Evolutionary conservation across 1,140 invertebrate genomes (phyloP).

Genomic region (Periplaneta americana): DNA sequence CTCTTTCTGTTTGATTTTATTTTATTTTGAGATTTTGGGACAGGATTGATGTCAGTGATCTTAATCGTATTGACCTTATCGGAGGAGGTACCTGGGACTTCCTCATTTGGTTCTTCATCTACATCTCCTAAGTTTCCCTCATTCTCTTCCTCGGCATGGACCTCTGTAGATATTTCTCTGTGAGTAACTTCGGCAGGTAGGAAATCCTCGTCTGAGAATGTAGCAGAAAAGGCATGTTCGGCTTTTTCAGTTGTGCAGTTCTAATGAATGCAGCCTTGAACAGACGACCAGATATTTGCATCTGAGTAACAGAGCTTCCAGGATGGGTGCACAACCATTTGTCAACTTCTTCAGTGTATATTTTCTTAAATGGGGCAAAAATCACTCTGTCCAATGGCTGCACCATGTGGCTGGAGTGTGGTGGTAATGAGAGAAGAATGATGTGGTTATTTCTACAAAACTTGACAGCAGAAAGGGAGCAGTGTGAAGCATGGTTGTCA

Average conservation of each 20-base stretch:
- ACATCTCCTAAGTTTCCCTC: too few relatives aligned
- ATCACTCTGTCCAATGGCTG: conserved; percentile 31
- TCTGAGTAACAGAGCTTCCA: background rate
- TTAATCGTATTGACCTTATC: too few relatives aligned
- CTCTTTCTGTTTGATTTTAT: too few relatives aligned
- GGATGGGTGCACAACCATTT: background rate
- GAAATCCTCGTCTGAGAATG: background rate
- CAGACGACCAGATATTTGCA: background rate
- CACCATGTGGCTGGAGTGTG: conserved; percentile 28
- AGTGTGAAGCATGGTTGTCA: background rate
- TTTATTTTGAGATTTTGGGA: too few relatives aligned
- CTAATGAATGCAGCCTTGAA: background rate
- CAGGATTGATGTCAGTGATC: too few relatives aligned
- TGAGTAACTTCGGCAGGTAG: too few relatives aligned
- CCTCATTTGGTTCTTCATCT: too few relatives aligned
- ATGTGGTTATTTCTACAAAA: conserved; percentile 25
- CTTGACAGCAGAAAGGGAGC: conserved; percentile 18
- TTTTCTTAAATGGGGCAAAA: conserved; percentile 28
- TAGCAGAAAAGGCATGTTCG: background rate
- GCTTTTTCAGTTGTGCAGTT: background rate
- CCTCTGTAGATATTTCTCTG: too few relatives aligned
- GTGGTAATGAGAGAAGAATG: conserved; percentile 27
- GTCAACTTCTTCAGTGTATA: background rate
- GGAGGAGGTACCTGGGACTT: too few relatives aligned
- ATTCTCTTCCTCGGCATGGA: too few relatives aligned